Conservation (phyloP, 2,797 vertebrate genomes). For the Mareca penelope region DNA sequence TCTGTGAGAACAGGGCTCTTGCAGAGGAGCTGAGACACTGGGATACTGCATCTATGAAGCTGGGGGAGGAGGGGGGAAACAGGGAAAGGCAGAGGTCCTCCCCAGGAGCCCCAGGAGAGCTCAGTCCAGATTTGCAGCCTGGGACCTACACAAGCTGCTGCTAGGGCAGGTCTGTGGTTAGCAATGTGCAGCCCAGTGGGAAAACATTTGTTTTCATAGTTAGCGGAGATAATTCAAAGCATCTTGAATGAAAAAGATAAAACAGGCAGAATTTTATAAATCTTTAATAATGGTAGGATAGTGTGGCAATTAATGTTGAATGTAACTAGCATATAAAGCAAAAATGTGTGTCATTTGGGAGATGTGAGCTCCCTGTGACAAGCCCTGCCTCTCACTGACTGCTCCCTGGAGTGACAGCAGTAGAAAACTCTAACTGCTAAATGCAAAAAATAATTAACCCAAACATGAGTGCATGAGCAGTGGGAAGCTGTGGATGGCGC, state of each 20-base stretch:
- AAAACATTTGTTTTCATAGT: neutral
- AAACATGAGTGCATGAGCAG: neutral
- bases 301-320: neutral
- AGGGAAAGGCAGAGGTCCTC: neutral
- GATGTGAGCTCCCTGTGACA: no score
- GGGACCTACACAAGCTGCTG: no score
- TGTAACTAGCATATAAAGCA: neutral
- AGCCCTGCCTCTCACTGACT: no score
- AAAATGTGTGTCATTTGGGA: neutral
- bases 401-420: no score
- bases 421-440: no score
- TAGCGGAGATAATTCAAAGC: neutral
- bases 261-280: neutral
- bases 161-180: neutral
- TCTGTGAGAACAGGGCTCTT: fast-evolving
- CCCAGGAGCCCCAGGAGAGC: fast-evolving
- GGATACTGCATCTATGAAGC: neutral
- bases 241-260: neutral
- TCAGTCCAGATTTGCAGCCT: no score
- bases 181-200: neutral
- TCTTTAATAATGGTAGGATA: neutral
- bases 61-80: fast-evolving
- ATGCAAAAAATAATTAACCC: no score
- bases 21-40: neutral
- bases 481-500: neutral